Evolutionary conservation across 2,113 vertebrate species (phyloP), one percentile per base, ranked within the genome.

Genomic region (Cepphus grylle): DNA sequence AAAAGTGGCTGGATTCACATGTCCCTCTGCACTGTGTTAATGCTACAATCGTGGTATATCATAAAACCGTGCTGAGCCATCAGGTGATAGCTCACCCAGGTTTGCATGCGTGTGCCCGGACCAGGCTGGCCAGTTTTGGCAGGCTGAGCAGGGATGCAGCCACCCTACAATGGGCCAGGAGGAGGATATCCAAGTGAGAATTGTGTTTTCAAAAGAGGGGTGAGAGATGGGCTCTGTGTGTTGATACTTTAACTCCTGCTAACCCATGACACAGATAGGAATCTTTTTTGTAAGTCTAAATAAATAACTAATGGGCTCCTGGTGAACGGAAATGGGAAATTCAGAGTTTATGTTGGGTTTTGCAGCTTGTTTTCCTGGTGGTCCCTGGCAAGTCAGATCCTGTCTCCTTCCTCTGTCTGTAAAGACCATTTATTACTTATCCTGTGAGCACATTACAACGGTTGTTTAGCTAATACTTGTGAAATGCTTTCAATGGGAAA

Each of bases 101-200:
- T 26, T 5, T 15, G 12, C 1, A 2, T 11, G 58, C 0, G 0
- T 17, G 63, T 6, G 14, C 10, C 67, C 0, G 1, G 20, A 34
- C 13, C 6, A 1, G 26, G 43, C 56, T 26, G 53, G 34, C 27
- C 0, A 0, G 2, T n/a, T 70, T 53, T 1, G 0, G 19, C 4
- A 11, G n/a, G 52, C 58, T 55, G 32, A 65, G 36, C 0, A 0
- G n/a, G 58, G 49, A 15, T 6, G 8, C 0, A 1, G 27, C 16
- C 8, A 8, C 34, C 56, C 34, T 22, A 34, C 5, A 0, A 0
- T 1, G 18, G 56, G 55, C 59, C 19, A 15, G 30, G 19, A 16
- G 4, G 1, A 47, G 13, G 47, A 15, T 29, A 20, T 22, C 11
- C 17, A 8, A 11, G 17, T 8, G 36, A 30, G 34, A 74, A 3